A percentile compares a stretch with the other conserved stretches of the same genome.
These are phyloP conservation scores for Rhabditoides inermis DNA, from an alignment of 2,888 invertebrate species.

Conservation along the genomic window DNA sequence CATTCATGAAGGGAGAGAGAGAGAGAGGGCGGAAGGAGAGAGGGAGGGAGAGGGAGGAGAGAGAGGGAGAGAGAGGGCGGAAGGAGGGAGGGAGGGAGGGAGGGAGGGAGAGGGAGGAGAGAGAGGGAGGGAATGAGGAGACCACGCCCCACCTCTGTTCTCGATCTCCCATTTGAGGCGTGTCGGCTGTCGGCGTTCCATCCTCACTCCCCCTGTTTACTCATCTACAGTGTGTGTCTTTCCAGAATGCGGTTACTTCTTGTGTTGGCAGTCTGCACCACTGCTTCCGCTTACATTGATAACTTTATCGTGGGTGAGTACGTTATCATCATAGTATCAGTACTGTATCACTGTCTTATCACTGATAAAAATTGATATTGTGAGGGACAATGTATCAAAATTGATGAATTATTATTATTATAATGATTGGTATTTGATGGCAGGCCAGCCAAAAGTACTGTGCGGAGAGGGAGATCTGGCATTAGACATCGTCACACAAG, in stretches of 20 bases:
- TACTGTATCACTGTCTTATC: no score
- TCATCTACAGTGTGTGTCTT: neutral
- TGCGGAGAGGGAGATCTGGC: constrained; percentile 48
- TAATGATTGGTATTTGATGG: neutral
- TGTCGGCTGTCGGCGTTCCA: no score
- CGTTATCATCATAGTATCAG: neutral
- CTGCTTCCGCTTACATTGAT: constrained; percentile 14
- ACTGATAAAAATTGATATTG: neutral
- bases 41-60: no score
- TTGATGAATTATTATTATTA: neutral
- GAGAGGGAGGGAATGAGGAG: neutral
- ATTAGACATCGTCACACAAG: constrained; percentile 45
- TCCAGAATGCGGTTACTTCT: neutral
- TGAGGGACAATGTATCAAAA: neutral
- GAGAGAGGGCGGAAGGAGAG: no score
- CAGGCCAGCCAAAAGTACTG: constrained; percentile 48
- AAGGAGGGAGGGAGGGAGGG: no score
- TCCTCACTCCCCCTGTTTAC: no score
- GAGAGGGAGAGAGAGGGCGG: no score
- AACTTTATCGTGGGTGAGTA: constrained; percentile 27
- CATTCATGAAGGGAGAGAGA: no score
- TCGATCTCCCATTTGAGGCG: no score
- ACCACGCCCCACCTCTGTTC: neutral
- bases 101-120: neutral
- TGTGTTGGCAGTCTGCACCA: neutral